Evolutionary conservation across 2,797 vertebrate species (phyloP).

Genomic region (Pogonophryne albipinna): DNA sequence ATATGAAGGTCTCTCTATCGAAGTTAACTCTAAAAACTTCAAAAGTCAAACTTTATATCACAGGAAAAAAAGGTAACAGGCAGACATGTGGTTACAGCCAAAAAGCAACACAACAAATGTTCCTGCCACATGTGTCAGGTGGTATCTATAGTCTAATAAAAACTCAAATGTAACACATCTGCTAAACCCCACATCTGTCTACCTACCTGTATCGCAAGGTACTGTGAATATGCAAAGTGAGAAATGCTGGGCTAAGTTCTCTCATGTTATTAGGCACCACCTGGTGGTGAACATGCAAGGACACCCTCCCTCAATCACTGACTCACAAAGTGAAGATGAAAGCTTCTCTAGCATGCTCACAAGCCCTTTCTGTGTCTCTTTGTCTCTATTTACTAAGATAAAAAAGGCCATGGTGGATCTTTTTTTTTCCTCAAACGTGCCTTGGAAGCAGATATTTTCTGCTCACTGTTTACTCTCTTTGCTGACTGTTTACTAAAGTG

Average conservation of each 20-base stretch:
- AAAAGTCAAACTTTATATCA: constrained; percentile 23
- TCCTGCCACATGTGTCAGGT: constrained; percentile 12
- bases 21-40: constrained; percentile 7
- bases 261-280: constrained; percentile 83
- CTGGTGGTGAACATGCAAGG: constrained; percentile 81
- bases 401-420: neutral
- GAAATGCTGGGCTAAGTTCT: constrained; percentile 56
- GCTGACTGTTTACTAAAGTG: neutral
- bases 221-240: constrained; percentile 69
- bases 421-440: neutral
- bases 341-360: constrained; percentile 26
- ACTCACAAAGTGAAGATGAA: constrained; percentile 41
- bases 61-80: constrained; percentile 9
- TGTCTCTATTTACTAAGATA: constrained; percentile 9
- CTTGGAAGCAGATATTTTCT: neutral
- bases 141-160: constrained; percentile 32
- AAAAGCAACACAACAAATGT: constrained; percentile 23
- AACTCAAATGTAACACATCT: constrained; percentile 44
- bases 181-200: constrained; percentile 34
- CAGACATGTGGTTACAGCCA: constrained; percentile 10
- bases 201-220: constrained; percentile 48
- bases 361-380: constrained; percentile 1
- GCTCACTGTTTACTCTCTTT: constrained; percentile 8
- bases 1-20: neutral
- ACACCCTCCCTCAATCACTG: constrained; percentile 54